These are phyloP conservation scores for Drosophila demipolita DNA, from an alignment of 2,888 invertebrate species.

Conservation along the genomic window DNA sequence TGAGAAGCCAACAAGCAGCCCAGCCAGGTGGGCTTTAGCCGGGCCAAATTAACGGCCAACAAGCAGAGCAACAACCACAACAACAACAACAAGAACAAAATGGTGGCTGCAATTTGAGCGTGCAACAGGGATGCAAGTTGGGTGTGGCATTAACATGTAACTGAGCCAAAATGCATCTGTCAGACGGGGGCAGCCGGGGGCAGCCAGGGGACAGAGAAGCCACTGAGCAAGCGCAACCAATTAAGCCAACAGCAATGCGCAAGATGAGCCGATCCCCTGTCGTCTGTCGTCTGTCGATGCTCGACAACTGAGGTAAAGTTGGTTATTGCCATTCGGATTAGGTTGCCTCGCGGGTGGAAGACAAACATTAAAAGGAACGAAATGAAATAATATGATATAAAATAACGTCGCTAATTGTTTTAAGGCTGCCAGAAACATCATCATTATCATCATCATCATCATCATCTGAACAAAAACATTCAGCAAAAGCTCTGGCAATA, in stretches of 20 bases:
- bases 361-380: not conserved
- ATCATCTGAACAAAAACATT: not conserved
- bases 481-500: conserved; percentile 49
- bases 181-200: conserved; percentile 14
- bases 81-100: conserved; percentile 8
- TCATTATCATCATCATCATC: not conserved
- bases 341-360: conserved; percentile 20
- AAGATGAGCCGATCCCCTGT: not conserved
- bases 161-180: conserved; percentile 62
- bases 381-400: conserved; percentile 12
- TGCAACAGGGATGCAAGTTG: not conserved
- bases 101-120: conserved; percentile 36
- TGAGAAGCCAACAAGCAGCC: conserved; percentile 54
- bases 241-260: conserved; percentile 50
- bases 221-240: conserved; percentile 71
- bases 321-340: conserved; percentile 25
- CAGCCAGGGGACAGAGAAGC: conserved; percentile 33
- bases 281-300: not conserved
- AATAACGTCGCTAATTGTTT: conserved; percentile 72
- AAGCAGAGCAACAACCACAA: conserved; percentile 1
- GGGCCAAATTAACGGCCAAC: conserved; percentile 43
- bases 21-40: conserved; percentile 66
- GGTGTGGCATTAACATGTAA: conserved; percentile 20
- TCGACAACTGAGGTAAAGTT: conserved; percentile 2
- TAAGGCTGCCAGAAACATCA: conserved; percentile 54